Percentiles rank a stretch among this genome's conserved stretches.
phyloP scores from a whole-genome alignment of 2,888 invertebrate genomes.

The Cybosia mesomella region DNA sequence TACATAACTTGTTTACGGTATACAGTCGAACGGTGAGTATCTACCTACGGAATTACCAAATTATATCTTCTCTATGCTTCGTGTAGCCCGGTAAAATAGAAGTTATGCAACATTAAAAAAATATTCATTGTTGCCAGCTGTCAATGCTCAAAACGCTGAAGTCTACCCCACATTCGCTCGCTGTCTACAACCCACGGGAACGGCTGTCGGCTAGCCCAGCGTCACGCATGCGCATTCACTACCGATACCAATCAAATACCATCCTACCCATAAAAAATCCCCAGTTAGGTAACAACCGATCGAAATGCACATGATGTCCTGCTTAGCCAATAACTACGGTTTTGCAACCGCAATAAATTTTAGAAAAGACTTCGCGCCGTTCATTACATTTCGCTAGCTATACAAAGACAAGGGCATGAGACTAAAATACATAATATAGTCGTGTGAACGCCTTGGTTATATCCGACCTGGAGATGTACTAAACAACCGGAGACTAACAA shows the following conservation, averaged over 20 bases:
- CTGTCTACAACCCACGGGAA: constrained; percentile 31
- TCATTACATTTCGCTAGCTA: constrained; percentile 32
- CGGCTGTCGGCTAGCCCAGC: constrained; percentile 36
- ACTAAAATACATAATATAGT: constrained; percentile 22
- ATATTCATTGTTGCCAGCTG: neutral
- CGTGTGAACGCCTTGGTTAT: constrained; percentile 39
- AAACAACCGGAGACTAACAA: constrained; percentile 64
- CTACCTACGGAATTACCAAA: neutral
- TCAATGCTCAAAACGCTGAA: neutral
- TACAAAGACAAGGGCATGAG: constrained; percentile 57
- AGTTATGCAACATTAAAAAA: constrained; percentile 9
- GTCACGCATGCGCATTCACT: constrained; percentile 63
- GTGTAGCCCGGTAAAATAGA: constrained; percentile 3
- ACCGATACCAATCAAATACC: constrained; percentile 55
- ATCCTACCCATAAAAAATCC: constrained; percentile 60
- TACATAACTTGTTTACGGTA: neutral
- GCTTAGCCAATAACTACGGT: neutral
- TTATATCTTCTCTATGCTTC: neutral
- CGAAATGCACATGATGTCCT: constrained; percentile 45
- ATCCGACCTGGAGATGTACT: constrained; percentile 58
- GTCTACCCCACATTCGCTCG: constrained; percentile 12
- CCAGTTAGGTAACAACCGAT: constrained; percentile 60
- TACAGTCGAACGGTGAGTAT: neutral
- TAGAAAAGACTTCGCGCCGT: constrained; percentile 33
- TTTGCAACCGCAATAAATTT: constrained; percentile 22